Percentiles rank a stretch among this genome's conserved stretches.
Evolutionary conservation across 2,797 vertebrate genomes (phyloP).

Genomic region (Hyperoplus lanceolatus): DNA sequence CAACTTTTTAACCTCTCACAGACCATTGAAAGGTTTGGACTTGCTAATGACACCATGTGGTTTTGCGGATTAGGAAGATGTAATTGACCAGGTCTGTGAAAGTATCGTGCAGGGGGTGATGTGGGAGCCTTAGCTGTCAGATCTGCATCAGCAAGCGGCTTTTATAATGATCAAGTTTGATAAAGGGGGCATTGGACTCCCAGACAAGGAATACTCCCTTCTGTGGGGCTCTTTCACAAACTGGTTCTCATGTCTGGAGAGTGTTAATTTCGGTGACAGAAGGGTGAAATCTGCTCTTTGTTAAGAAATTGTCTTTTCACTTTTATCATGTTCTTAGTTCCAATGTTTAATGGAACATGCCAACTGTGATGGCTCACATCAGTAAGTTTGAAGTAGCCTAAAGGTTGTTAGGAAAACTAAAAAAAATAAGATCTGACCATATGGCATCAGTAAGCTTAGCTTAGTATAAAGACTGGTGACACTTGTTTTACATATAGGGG

Average conservation of each 20-base stretch:
- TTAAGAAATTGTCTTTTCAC: slow-evolving; percentile 19
- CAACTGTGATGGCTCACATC: background rate
- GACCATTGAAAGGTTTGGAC: slow-evolving; percentile 9
- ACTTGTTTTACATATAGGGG: background rate
- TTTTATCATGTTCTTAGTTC: background rate
- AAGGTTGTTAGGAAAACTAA: slow-evolving; percentile 1
- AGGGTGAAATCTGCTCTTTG: slow-evolving; percentile 3
- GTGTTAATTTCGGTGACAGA: slow-evolving; percentile 11
- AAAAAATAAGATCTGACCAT: too few relatives aligned
- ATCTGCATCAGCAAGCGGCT: slow-evolving; percentile 20
- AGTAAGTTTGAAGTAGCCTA: background rate
- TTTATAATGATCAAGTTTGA: slow-evolving; percentile 32
- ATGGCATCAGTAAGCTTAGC: background rate
- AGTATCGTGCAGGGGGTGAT: slow-evolving; percentile 12
- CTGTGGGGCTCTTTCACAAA: slow-evolving; percentile 36
- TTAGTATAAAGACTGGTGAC: background rate
- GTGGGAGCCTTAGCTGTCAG: slow-evolving; percentile 10
- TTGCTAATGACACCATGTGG: slow-evolving; percentile 11
- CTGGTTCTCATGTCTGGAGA: slow-evolving; percentile 34
- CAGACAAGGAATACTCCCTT: slow-evolving; percentile 22
- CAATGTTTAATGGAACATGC: background rate
- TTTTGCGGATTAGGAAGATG: slow-evolving; percentile 44
- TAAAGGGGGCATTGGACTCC: slow-evolving; percentile 20
- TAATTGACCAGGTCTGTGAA: slow-evolving; percentile 20
- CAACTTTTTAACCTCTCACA: slow-evolving; percentile 12